Conservation (phyloP, 1,140 invertebrate genomes). For the Paraescarpia echinospica region DNA sequence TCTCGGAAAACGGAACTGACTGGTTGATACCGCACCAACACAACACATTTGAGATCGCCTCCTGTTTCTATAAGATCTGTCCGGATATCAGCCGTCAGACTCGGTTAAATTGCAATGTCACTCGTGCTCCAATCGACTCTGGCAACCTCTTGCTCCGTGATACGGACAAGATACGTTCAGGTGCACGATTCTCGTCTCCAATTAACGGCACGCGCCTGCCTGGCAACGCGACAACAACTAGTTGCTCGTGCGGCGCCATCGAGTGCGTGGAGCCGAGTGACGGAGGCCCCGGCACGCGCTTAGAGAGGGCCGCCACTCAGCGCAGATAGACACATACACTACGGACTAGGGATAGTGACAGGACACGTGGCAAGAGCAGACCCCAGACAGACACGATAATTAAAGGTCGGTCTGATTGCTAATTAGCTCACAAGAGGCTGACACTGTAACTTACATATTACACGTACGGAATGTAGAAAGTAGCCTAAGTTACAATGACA, state of each 20-base stretch:
- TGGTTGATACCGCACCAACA: not conserved
- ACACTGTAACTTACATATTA: too few species aligned
- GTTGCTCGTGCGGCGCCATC: not conserved
- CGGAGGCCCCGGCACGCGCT: not conserved
- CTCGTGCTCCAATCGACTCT: not conserved
- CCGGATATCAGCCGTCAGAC: not conserved
- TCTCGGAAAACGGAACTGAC: not conserved
- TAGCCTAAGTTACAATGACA: too few species aligned
- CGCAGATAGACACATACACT: too few species aligned
- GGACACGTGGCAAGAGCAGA: not conserved
- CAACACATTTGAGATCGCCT: not conserved
- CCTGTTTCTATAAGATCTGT: not conserved
- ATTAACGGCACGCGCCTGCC: not conserved
- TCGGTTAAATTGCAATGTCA: not conserved
- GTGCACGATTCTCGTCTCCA: not conserved
- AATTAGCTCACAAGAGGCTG: not conserved
- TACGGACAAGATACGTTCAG: not conserved
- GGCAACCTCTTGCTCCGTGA: not conserved
- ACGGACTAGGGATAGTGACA: too few species aligned
- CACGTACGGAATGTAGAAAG: too few species aligned
- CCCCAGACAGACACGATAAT: not conserved
- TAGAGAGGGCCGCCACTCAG: too few species aligned
- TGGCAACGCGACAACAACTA: not conserved
- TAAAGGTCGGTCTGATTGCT: not conserved
- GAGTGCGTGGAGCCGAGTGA: not conserved